Conservation (phyloP, 2,113 vertebrate species). For the Psittacula cyanocephala region DNA sequence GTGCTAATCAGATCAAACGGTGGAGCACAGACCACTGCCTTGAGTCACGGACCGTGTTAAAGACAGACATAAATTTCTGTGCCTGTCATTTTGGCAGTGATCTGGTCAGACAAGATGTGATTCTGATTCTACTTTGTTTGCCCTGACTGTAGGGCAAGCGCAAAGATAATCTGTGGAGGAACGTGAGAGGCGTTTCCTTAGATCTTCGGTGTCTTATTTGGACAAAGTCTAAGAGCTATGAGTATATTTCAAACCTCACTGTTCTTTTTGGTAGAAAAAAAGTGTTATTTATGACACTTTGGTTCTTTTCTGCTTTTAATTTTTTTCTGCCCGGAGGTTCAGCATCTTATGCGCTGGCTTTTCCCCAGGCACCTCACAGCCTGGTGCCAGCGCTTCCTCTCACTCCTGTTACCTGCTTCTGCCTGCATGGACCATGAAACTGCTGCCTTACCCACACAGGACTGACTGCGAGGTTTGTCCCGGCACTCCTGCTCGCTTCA, state of each 20-base stretch:
- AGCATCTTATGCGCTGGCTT: not conserved
- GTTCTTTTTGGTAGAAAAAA: not conserved
- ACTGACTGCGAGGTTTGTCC: fast-evolving
- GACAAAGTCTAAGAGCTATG: not conserved
- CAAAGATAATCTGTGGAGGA: not conserved
- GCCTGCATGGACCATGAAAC: fast-evolving
- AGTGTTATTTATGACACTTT: fast-evolving
- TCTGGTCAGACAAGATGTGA: not conserved
- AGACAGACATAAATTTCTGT: not conserved
- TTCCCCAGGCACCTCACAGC: not conserved
- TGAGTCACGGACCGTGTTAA: not conserved
- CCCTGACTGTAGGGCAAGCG: not conserved
- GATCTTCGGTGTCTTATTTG: fast-evolving
- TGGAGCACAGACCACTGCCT: not conserved
- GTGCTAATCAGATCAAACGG: not conserved
- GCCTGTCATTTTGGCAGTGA: not conserved
- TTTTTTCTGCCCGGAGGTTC: not conserved
- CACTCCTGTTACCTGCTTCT: not conserved
- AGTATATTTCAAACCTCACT: not conserved
- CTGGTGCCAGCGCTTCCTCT: not conserved
- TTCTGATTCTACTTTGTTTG: not conserved
- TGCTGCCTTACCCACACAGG: fast-evolving
- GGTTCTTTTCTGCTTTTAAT: not conserved
- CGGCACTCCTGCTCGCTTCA: fast-evolving
- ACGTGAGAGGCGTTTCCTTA: not conserved